Percentiles rank a stretch among this genome's conserved stretches.
Evolutionary conservation across 2,888 invertebrate species (phyloP).

Genomic region (Agonum fuliginosum): DNA sequence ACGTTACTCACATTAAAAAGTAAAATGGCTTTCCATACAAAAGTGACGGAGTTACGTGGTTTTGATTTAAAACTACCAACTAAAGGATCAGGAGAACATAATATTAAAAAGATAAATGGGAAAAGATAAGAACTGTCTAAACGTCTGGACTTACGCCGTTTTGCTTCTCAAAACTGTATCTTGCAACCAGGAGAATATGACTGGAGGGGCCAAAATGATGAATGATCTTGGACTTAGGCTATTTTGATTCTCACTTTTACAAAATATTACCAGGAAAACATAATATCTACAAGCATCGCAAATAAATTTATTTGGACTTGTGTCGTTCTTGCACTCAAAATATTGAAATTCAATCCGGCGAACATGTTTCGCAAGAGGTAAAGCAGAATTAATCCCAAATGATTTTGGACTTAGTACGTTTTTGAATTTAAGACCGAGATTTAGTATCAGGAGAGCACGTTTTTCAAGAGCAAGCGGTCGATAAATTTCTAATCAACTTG

Average conservation of each 20-base stretch:
- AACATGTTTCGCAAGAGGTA: slow-evolving; percentile 6
- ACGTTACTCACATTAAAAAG: no score
- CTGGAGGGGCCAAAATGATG: no score
- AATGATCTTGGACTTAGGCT: not conserved
- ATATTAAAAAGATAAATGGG: no score
- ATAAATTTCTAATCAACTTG: slow-evolving; percentile 1
- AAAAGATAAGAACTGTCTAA: no score
- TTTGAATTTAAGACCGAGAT: slow-evolving; percentile 9
- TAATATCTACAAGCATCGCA: not conserved
- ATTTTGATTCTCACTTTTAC: not conserved
- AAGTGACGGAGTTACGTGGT: no score
- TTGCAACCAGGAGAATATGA: no score
- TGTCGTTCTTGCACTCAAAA: not conserved
- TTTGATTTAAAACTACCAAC: no score
- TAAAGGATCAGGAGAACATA: no score
- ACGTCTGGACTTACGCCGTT: no score
- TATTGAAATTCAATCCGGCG: slow-evolving; percentile 6
- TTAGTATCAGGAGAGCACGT: slow-evolving; percentile 7
- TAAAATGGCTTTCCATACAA: no score
- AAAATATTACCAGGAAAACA: not conserved
- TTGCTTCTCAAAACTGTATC: no score
- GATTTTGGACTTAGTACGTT: slow-evolving; percentile 25
- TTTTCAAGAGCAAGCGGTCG: not conserved
- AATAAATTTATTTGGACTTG: not conserved
- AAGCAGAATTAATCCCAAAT: not conserved